Evolutionary conservation across 1,140 invertebrate species (phyloP), one percentile per base, ranked within the genome.

Genomic region (Microplitis mediator): DNA sequence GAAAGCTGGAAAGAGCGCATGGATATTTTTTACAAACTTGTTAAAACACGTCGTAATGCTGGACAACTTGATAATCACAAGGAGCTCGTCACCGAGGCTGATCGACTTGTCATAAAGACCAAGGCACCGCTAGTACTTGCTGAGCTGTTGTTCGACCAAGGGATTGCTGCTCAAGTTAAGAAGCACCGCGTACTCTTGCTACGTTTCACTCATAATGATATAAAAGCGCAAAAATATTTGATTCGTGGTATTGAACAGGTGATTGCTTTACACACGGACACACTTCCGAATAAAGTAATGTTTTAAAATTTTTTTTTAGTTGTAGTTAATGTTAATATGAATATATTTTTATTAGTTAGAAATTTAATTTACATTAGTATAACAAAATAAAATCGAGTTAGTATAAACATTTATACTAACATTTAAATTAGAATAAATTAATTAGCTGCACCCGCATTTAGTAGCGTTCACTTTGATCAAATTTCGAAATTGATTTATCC

Each of bases 191-290:
- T 89, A 34, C 82, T 95, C 36, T 82, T 95, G 75, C 83, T 96
- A 75, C 93, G 96, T 83, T 98, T 98, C 84, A 96, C 95, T 70
- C 91, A 94, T 79, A 93, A 93, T 66, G 96, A 97, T 82, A 88
- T 91, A 14, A 97, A 96, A 82, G 97, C 97, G 2, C 98, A 99
- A 84, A 96, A 97, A 76, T 97, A 98, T 88, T 89, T 99, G 71
- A 90, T 99, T 74, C 94, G 97, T 76, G 98, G 97, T 62, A 91
- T 99, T 78, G 98, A 99, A 82, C 96, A 98, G 82, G 91, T 98
- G 8, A 93, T 99, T 69, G 94, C 94, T 70, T 86, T 95, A 54
- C 93, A 97, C 81, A 92, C 94, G 75, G 91, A 93, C 58, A 82
- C 87, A 11, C 90, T 99, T 54, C 89, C 99, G 88, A 88, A 92